Conservation (phyloP, 2,113 vertebrate genomes). For the Hassar affinis region DNA sequence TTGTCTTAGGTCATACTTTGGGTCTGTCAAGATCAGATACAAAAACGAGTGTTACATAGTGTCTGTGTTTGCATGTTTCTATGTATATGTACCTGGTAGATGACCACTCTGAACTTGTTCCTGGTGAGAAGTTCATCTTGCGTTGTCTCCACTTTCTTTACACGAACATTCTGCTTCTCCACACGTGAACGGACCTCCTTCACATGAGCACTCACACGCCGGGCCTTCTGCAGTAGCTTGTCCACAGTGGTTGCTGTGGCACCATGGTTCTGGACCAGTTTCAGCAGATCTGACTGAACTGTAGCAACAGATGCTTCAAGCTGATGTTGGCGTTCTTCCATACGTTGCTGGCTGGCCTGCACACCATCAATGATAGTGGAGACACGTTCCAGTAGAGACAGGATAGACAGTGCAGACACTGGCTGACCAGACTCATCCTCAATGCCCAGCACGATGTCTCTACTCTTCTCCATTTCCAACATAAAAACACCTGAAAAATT, state of each 20-base stretch:
- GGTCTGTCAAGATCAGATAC: background rate
- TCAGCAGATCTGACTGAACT: conserved; percentile 89
- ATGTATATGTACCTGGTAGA: conserved; percentile 84
- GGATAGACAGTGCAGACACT: conserved; percentile 85
- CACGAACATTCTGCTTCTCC: conserved; percentile 83
- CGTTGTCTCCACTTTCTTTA: conserved; percentile 86
- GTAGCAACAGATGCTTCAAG: conserved; percentile 85
- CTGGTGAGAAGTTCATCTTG: conserved; percentile 94
- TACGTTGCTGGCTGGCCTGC: conserved; percentile 90
- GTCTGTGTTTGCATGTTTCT: background rate
- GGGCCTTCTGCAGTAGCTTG: conserved; percentile 92
- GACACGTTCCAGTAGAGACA: conserved; percentile 92
- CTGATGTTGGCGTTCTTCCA: conserved; percentile 88
- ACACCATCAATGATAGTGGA: conserved; percentile 90
- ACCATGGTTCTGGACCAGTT: conserved; percentile 86
- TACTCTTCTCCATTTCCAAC: conserved; percentile 69
- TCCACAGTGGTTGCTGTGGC: conserved; percentile 81
- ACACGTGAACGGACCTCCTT: conserved; percentile 89
- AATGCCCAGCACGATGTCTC: conserved; percentile 73
- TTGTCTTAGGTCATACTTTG: background rate
- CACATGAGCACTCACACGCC: conserved; percentile 88
- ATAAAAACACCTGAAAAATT: conserved; percentile 1
- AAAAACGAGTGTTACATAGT: background rate
- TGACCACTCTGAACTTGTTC: conserved; percentile 95
- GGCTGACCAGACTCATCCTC: conserved; percentile 86